These are phyloP conservation scores for Aldrovandia affinis DNA, from an alignment of 2,797 vertebrate species.

Conservation along the genomic window DNA sequence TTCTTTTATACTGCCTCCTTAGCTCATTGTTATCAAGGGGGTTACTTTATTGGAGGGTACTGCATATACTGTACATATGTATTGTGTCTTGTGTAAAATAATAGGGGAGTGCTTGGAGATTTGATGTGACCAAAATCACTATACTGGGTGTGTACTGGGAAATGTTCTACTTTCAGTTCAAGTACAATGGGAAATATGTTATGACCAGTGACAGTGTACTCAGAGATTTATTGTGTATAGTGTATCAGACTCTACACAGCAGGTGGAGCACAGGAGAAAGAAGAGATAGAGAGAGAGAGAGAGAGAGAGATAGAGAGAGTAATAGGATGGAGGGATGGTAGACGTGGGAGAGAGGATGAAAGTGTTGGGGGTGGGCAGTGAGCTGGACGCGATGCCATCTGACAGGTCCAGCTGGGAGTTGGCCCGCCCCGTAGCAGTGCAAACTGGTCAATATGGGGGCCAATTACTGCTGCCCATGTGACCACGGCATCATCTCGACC, in stretches of 20 bases:
- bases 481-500: conserved; percentile 75
- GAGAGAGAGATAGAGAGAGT: conserved; percentile 20
- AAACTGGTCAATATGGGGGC: conserved; percentile 81
- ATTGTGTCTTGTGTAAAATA: too few relatives aligned
- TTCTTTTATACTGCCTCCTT: too few relatives aligned
- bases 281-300: conserved; percentile 20
- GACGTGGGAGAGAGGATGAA: conserved; percentile 16
- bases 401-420: conserved; percentile 79
- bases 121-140: background rate
- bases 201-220: background rate
- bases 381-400: conserved; percentile 74
- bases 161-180: too few relatives aligned
- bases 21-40: too few relatives aligned
- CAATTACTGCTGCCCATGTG: conserved; percentile 80
- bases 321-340: conserved; percentile 58
- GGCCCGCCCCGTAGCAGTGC: conserved; percentile 72
- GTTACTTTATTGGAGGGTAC: too few relatives aligned
- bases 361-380: conserved; percentile 63
- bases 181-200: too few relatives aligned
- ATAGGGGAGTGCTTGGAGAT: background rate
- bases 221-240: background rate
- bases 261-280: conserved; percentile 33
- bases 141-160: too few relatives aligned
- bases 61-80: too few relatives aligned
- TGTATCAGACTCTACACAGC: background rate